Conservation (phyloP, 2,113 vertebrate genomes). For the Corythornis madagascariensis region DNA sequence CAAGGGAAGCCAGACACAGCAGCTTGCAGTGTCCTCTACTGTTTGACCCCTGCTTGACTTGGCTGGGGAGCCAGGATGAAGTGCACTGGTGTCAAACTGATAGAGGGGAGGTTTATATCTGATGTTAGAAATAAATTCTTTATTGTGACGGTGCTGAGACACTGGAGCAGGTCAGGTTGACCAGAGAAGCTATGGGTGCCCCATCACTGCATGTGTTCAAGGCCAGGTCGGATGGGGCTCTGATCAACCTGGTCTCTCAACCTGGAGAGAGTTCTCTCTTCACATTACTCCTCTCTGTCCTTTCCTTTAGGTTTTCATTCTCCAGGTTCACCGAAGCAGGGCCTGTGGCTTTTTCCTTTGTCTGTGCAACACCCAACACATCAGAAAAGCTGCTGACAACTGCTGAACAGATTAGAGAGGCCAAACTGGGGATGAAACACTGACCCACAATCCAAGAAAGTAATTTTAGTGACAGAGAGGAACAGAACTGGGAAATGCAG, state of each 20-base stretch:
- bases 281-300: not conserved
- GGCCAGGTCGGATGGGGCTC: too few species aligned
- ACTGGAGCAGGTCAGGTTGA: too few species aligned
- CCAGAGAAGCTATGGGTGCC: too few species aligned
- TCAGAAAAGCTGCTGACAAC: not conserved
- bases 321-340: not conserved
- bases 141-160: too few species aligned
- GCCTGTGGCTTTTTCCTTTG: not conserved
- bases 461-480: not conserved
- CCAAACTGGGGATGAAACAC: not conserved
- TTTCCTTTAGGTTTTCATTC: not conserved
- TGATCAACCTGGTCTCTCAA: too few species aligned
- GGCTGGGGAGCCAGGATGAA: not conserved
- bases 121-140: too few species aligned
- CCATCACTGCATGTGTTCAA: too few species aligned
- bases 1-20: fast-evolving
- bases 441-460: not conserved
- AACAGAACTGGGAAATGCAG: not conserved
- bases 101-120: too few species aligned
- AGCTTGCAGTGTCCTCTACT: not conserved
- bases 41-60: not conserved
- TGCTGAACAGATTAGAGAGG: not conserved
- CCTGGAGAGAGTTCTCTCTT: not conserved
- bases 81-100: too few species aligned
- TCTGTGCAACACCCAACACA: not conserved